phyloP scores from a whole-genome alignment of 2,797 vertebrate species.

The Sternarchorhynchus goeldii region DNA sequence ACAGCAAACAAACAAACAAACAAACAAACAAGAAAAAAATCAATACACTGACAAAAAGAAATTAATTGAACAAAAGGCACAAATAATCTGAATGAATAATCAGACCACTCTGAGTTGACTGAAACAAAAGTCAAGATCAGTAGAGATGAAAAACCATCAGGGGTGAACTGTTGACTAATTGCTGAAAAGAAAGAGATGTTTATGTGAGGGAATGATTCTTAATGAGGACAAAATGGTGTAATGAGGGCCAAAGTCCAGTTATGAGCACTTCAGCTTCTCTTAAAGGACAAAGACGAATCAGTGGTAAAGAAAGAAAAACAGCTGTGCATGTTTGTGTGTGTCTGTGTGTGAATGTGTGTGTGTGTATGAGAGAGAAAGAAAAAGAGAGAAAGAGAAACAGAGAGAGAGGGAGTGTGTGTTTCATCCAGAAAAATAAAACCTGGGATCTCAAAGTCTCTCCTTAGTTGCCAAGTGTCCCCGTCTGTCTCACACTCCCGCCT shows the following conservation, averaged over 20 bases:
- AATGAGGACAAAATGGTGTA: conserved; percentile 26
- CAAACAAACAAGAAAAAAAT: neutral
- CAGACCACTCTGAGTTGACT: neutral
- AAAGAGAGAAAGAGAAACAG: conserved; percentile 11
- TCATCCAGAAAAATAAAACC: conserved; percentile 53
- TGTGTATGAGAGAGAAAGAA: conserved; percentile 23
- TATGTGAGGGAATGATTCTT: conserved; percentile 37
- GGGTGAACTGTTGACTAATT: neutral
- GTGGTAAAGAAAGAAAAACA: conserved; percentile 37
- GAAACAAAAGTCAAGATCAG: neutral
- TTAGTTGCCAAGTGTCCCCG: conserved; percentile 65
- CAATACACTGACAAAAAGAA: conserved; percentile 2
- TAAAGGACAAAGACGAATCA: conserved; percentile 9
- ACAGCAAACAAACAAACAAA: conserved; percentile 29
- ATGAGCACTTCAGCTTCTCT: conserved; percentile 53
- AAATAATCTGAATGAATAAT: neutral
- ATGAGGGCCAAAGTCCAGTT: conserved; percentile 37
- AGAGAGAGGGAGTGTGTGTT: conserved; percentile 42
- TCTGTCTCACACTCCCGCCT: conserved; percentile 62
- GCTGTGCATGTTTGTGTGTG: conserved; percentile 47
- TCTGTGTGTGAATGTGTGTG: too few relatives aligned
- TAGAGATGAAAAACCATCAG: neutral
- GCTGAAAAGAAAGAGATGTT: conserved; percentile 18
- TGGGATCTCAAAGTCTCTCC: conserved; percentile 42
- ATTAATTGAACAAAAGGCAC: neutral